Base-by-base conservation (phyloP, 2,797 vertebrate species). In the Thunnus albacares region DNA sequence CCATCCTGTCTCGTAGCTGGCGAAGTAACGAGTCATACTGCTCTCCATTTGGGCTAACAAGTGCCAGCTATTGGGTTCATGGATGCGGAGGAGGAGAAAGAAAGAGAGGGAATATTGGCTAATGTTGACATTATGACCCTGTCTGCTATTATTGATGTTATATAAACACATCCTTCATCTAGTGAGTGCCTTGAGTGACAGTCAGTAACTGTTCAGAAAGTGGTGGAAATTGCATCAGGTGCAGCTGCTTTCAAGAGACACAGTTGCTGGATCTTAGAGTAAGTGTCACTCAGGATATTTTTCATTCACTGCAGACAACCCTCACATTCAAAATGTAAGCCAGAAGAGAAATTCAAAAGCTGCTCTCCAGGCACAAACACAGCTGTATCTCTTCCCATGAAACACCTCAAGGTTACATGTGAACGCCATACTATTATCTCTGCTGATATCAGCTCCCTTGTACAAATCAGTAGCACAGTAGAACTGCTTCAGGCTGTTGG, bases 1-100 rank as follows among this genome's bases (percentile, higher is more conserved):
- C 97, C 95, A 99, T 98, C 75, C 98, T 95, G 89, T 98, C 98
- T 69, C 96, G 96, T 82, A 99, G 96, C 93, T 99, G 98, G 65
- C 92, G 96, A 20, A 99, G 96, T 86, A 99, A 95, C 20, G 95
- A 97, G 92, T 99, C 98, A 82, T 99, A 99, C 90, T 99, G 98
- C 91, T 99, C 98, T 82, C 97, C 96, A 57, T 96, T 98, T 24
- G 98, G 98, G 82, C 98, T 99, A 79, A 99, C 97, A 92, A 99
- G 96, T 65, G 97, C 97, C 93, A 97, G 91, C 98, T 99, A 89
- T 53, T 35, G 28, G 49, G 43, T 76, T 28, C 2, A 14, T 77
- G 7, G 13, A 68, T 53, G 58, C 0, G 5, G 28, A 20, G 20
- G 3, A 22, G 20, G 22, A 56, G 13, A 71, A 17, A n/a, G 12